Percentiles rank a stretch among this genome's conserved stretches.
Evolutionary conservation across 2,797 vertebrate genomes (phyloP).

Genomic region (Amblyraja radiata): DNA sequence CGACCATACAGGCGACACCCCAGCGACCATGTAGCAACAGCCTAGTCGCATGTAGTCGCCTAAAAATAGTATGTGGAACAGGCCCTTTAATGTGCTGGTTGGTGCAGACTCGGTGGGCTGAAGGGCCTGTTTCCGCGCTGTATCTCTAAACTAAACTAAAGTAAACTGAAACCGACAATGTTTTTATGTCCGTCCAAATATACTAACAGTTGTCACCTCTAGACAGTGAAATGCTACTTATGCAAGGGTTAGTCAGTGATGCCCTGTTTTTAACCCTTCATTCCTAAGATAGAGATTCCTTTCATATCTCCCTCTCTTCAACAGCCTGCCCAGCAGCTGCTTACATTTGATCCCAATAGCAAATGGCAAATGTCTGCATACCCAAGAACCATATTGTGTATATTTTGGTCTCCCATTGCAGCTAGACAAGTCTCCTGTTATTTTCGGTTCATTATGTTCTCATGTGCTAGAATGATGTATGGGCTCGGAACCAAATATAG

Average conservation of each 20-base stretch:
- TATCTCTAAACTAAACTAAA: too few species aligned
- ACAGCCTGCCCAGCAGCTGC: neutral
- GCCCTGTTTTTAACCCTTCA: neutral
- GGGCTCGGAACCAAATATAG: neutral
- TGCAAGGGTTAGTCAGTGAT: neutral
- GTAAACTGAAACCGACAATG: neutral
- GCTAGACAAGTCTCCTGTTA: neutral
- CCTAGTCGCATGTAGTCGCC: too few species aligned
- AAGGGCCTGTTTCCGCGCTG: too few species aligned
- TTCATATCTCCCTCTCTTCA: too few species aligned
- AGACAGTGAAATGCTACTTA: neutral
- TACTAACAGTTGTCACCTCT: slow-evolving; percentile 4
- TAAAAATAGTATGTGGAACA: too few species aligned
- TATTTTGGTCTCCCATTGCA: slow-evolving; percentile 6
- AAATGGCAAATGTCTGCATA: slow-evolving; percentile 19
- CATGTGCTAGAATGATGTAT: neutral
- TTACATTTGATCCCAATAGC: slow-evolving; percentile 21
- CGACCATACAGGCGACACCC: too few species aligned
- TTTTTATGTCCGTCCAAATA: neutral
- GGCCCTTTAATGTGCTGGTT: too few species aligned
- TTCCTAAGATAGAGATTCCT: slow-evolving; percentile 32
- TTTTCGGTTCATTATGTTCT: neutral
- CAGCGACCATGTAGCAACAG: too few species aligned
- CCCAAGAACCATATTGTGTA: neutral
- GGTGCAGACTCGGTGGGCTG: too few species aligned